Conservation (phyloP, 2,888 invertebrate genomes). For the Eilema caniola region DNA sequence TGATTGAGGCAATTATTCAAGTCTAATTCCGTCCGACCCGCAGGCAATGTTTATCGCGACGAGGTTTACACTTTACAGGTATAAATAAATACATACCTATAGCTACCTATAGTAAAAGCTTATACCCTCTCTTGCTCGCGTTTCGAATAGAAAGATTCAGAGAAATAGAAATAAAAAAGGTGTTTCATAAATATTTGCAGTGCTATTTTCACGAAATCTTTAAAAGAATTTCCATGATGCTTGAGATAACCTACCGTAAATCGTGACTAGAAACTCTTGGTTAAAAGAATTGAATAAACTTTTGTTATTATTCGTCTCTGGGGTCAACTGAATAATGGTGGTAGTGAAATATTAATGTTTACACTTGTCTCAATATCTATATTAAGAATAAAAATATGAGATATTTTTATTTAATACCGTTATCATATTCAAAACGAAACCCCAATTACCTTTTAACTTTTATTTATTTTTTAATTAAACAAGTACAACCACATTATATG, state of each 20-base stretch:
- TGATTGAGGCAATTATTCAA: conserved; percentile 72
- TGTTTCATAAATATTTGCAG: not conserved
- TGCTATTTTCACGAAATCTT: not conserved
- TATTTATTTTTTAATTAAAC: too few relatives aligned
- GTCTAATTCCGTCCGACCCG: conserved; percentile 61
- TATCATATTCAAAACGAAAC: not conserved
- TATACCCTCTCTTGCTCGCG: not conserved
- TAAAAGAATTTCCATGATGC: not conserved
- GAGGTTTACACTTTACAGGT: conserved; percentile 43
- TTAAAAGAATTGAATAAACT: conserved; percentile 23
- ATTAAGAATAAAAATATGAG: not conserved
- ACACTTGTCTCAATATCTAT: not conserved
- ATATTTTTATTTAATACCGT: not conserved
- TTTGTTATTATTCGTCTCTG: not conserved
- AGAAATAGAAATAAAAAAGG: not conserved
- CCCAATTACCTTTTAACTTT: not conserved
- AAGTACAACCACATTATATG: too few relatives aligned
- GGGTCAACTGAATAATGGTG: not conserved
- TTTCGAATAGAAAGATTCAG: not conserved
- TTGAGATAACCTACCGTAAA: not conserved
- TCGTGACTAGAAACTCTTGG: not conserved
- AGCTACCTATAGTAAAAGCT: not conserved
- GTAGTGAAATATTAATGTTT: not conserved
- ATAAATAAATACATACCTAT: conserved; percentile 11
- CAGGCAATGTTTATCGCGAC: conserved; percentile 53